Evolutionary conservation across 2,888 invertebrate genomes (phyloP).

Genomic region (Elysia crispata): DNA sequence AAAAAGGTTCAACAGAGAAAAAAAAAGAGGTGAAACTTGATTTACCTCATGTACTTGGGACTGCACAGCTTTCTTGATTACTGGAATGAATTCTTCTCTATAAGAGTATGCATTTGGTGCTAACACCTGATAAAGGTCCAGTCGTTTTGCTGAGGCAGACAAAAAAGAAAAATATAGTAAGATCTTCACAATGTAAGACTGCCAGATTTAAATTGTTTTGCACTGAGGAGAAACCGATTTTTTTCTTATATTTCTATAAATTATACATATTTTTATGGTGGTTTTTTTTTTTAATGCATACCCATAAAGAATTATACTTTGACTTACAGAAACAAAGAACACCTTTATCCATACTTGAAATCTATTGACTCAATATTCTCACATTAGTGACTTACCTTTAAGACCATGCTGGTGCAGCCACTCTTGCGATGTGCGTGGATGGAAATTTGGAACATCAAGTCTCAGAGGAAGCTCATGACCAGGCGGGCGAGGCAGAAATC

Average conservation of each 20-base stretch:
- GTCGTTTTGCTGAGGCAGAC: conserved; percentile 70
- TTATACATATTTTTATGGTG: no score
- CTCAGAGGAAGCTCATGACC: conserved; percentile 76
- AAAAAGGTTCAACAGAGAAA: no score
- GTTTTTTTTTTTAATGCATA: no score
- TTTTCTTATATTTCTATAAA: no score
- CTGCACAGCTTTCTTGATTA: conserved; percentile 76
- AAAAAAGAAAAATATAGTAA: no score
- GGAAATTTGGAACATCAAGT: conserved; percentile 73
- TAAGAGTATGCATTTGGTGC: conserved; percentile 77
- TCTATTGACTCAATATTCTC: no score
- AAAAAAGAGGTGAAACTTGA: background rate
- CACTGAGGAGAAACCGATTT: no score
- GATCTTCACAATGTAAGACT: background rate
- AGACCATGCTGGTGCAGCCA: conserved; percentile 76
- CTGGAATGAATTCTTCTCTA: conserved; percentile 76
- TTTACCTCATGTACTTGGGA: conserved; percentile 77
- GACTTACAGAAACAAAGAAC: no score
- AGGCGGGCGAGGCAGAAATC: conserved; percentile 76
- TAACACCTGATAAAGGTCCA: conserved; percentile 77
- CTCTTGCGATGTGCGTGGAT: conserved; percentile 72
- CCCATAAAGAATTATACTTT: no score
- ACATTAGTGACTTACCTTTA: conserved; percentile 75
- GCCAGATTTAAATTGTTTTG: background rate
- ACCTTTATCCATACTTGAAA: no score